Percentiles rank a stretch among this genome's conserved stretches.
phyloP scores from a whole-genome alignment of 2,797 vertebrate genomes.

The Eulemur mongoz region DNA sequence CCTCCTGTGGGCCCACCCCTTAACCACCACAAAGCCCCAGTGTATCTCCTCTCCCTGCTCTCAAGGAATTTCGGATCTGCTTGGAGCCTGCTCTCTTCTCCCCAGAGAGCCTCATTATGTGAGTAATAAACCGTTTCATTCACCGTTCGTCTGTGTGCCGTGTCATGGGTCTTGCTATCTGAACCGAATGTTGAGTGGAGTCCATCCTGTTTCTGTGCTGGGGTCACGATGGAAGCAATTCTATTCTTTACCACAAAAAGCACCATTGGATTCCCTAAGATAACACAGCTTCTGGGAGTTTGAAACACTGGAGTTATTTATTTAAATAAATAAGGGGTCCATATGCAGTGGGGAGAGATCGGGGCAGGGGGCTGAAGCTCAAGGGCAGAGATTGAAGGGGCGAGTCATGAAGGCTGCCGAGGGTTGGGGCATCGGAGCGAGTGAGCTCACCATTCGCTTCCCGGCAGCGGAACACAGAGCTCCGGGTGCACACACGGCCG shows the following conservation, averaged over 20 bases:
- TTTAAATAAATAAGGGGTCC: background rate
- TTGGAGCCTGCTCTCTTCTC: no score
- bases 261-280: background rate
- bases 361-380: background rate
- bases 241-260: background rate
- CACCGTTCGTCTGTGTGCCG: fast-evolving
- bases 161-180: background rate
- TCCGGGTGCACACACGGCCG: background rate
- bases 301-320: background rate
- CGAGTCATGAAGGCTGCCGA: background rate
- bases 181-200: background rate
- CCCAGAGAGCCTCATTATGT: background rate
- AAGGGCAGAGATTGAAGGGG: background rate
- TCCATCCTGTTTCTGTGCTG: background rate
- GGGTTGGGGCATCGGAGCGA: background rate
- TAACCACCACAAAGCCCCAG: background rate
- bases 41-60: background rate
- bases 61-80: background rate
- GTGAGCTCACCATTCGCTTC: background rate
- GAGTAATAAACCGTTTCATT: fast-evolving
- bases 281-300: background rate
- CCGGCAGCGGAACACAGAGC: background rate
- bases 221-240: background rate
- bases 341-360: background rate
- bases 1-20: no score